Conservation (phyloP, 2,888 invertebrate species). For the Aethes cnicana region DNA sequence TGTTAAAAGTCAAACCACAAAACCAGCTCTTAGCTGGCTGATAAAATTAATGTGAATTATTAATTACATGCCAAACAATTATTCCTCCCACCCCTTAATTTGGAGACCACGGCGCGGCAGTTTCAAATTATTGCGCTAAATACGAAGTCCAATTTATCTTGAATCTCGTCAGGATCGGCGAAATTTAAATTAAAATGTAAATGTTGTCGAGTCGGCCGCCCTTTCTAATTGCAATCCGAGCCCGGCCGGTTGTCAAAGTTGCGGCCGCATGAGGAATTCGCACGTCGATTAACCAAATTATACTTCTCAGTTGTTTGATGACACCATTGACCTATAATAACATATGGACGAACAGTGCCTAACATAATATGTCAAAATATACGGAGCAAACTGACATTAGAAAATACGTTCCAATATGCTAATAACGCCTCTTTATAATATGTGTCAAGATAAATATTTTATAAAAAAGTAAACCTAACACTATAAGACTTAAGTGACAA, state of each 20-base stretch:
- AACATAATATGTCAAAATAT: too few relatives aligned
- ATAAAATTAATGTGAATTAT: constrained; percentile 68
- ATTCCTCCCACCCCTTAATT: constrained; percentile 63
- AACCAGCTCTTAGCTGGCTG: constrained; percentile 39
- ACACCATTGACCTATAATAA: too few relatives aligned
- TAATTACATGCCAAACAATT: constrained; percentile 75
- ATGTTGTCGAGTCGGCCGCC: constrained; percentile 67
- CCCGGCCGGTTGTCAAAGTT: constrained; percentile 57
- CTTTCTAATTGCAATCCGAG: constrained; percentile 73
- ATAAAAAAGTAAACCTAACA: too few relatives aligned
- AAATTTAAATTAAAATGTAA: constrained; percentile 82
- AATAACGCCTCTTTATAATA: too few relatives aligned
- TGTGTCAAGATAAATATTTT: too few relatives aligned
- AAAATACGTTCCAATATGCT: too few relatives aligned
- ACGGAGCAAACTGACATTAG: too few relatives aligned
- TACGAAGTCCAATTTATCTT: constrained; percentile 75
- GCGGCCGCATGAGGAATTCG: constrained; percentile 46
- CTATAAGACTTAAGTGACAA: too few relatives aligned
- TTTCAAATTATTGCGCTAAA: constrained; percentile 76
- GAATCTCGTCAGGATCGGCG: constrained; percentile 75
- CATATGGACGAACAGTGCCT: too few relatives aligned
- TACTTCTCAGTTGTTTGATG: constrained; percentile 24
- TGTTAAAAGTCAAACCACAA: constrained; percentile 37
- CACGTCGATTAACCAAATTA: constrained; percentile 42
- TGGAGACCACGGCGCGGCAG: constrained; percentile 61